Evolutionary conservation across 2,888 invertebrate genomes (phyloP).

Genomic region (Andrena hattorfiana): DNA sequence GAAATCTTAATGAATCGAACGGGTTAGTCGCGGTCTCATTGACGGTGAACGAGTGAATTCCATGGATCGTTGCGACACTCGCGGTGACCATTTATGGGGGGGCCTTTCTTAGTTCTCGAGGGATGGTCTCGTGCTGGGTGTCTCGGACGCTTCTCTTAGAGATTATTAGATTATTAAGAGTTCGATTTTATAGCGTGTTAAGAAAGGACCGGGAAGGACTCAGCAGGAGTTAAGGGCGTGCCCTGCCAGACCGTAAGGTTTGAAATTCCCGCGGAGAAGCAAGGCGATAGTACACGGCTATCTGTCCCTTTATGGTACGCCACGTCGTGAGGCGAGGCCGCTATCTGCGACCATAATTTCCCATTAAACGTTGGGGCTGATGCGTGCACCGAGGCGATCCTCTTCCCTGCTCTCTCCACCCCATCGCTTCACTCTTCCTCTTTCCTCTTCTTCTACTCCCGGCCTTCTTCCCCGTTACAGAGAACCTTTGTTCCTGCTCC

Average conservation of each 20-base stretch:
- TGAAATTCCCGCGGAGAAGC: conserved; percentile 56
- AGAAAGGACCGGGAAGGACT: neutral
- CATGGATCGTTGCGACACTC: neutral
- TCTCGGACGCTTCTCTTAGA: neutral
- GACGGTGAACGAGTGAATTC: neutral
- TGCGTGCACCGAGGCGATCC: conserved; percentile 55
- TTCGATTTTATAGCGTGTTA: neutral
- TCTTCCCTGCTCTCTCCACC: neutral
- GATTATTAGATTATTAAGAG: neutral
- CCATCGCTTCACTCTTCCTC: neutral
- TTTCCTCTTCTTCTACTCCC: conserved; percentile 44
- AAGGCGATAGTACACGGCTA: conserved; percentile 49
- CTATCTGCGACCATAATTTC: conserved; percentile 77
- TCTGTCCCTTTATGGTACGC: conserved; percentile 58
- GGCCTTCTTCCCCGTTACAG: conserved; percentile 25
- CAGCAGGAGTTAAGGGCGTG: neutral
- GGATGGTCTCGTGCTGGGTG: neutral
- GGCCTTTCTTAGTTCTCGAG: neutral
- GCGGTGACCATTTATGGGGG: too few relatives aligned
- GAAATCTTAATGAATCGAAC: conserved; percentile 50
- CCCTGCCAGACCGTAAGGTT: conserved; percentile 14
- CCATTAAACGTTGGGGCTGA: conserved; percentile 77
- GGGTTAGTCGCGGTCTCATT: conserved; percentile 18
- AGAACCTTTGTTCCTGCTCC: conserved; percentile 49
- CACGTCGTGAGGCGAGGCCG: conserved; percentile 52